Conservation (phyloP, 2,888 invertebrate species). For the Tipula unca region DNA sequence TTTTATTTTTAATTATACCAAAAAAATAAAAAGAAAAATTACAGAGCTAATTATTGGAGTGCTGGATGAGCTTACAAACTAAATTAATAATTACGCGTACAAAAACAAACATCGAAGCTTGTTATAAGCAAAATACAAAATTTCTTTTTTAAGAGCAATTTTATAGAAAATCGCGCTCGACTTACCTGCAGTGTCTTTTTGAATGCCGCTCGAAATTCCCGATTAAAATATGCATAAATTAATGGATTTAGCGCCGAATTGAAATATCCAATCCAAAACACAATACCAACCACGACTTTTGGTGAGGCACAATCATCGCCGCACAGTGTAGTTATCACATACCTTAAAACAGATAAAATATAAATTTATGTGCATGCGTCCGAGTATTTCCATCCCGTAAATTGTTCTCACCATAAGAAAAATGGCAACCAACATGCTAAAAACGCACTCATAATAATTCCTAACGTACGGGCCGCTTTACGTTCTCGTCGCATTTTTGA, state of each 20-base stretch:
- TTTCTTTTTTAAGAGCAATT: neutral
- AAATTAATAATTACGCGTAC: too few relatives aligned
- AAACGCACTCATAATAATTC: constrained; percentile 94
- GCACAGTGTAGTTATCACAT: constrained; percentile 71
- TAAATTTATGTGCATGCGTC: neutral
- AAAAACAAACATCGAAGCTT: neutral
- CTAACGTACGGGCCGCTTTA: constrained; percentile 87
- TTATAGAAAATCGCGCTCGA: neutral
- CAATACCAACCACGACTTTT: constrained; percentile 73
- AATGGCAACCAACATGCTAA: constrained; percentile 93
- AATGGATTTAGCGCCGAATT: constrained; percentile 94
- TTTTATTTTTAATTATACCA: neutral
- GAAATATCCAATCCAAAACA: constrained; percentile 98
- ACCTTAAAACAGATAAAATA: constrained; percentile 54
- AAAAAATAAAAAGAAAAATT: neutral
- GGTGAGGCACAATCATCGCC: constrained; percentile 72
- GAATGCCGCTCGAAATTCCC: constrained; percentile 93
- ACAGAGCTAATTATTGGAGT: neutral
- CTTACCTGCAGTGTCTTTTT: constrained; percentile 65
- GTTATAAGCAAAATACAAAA: neutral
- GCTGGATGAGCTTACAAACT: neutral
- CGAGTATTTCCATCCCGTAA: neutral
- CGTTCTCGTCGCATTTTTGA: constrained; percentile 82
- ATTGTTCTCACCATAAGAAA: constrained; percentile 67
- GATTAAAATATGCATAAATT: constrained; percentile 95